Evolutionary conservation across 2,797 vertebrate genomes (phyloP).

Genomic region (Phyllotis vaccarum): DNA sequence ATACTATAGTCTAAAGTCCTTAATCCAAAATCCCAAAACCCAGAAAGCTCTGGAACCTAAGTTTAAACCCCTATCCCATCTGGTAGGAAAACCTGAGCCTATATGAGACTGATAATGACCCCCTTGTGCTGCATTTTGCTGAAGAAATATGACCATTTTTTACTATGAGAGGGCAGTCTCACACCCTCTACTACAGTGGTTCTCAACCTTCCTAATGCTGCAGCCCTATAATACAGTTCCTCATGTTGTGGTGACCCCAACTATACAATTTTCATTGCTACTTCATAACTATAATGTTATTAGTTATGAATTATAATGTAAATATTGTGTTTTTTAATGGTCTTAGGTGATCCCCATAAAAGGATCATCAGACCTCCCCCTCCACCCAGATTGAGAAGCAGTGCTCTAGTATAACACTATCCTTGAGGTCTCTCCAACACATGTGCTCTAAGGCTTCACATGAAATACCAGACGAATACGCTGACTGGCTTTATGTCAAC

Average conservation of each 20-base stretch:
- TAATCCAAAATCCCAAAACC: background rate
- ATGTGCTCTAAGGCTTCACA: background rate
- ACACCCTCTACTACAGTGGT: background rate
- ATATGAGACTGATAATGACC: background rate
- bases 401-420: no score
- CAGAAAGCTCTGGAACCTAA: conserved; percentile 20
- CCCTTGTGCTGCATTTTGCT: background rate
- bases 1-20: background rate
- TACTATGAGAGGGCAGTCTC: background rate
- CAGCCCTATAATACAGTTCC: no score
- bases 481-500: background rate
- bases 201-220: no score
- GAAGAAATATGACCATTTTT: background rate
- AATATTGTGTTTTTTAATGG: background rate
- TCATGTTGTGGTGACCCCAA: no score
- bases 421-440: background rate
- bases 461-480: no score
- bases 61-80: background rate
- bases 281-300: no score
- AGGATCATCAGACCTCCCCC: background rate
- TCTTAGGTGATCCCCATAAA: background rate
- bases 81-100: background rate
- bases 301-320: background rate
- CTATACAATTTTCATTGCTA: background rate
- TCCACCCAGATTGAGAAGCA: background rate